A percentile compares a stretch with the other conserved stretches of the same genome.
phyloP scores from a whole-genome alignment of 2,113 vertebrate species.

The Piprites chloris region DNA sequence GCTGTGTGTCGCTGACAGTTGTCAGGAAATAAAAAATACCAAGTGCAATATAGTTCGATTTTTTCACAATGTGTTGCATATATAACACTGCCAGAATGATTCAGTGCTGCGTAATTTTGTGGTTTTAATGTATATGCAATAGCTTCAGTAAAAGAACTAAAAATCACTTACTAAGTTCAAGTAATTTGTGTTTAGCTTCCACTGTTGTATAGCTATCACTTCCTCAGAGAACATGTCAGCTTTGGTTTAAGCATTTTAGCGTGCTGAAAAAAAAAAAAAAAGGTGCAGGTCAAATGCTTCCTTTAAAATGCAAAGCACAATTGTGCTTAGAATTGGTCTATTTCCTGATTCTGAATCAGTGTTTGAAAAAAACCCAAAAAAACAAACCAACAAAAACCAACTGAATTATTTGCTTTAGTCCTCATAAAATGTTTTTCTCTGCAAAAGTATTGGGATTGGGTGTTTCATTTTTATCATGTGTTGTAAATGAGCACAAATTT shows the following conservation, averaged over 20 bases:
- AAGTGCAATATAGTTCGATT: background rate
- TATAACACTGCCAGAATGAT: background rate
- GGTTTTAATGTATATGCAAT: background rate
- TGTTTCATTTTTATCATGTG: background rate
- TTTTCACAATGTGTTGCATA: background rate
- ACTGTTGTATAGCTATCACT: background rate
- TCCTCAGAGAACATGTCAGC: background rate
- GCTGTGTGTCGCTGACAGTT: background rate
- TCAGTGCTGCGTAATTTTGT: background rate
- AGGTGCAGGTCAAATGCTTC: background rate
- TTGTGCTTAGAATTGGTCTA: background rate
- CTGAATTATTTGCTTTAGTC: background rate
- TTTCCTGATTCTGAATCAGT: background rate
- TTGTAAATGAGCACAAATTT: background rate
- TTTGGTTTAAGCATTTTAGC: background rate
- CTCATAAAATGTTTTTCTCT: background rate
- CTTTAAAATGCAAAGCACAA: background rate
- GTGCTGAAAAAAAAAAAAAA: background rate
- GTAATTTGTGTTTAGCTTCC: background rate
- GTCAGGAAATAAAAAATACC: background rate
- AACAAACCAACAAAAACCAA: background rate
- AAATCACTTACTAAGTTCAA: background rate
- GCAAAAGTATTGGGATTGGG: background rate
- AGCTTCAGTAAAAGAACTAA: background rate
- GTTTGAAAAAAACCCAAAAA: background rate